phyloP scores from a whole-genome alignment of 2,888 invertebrate species.

The Polia nebulosa region DNA sequence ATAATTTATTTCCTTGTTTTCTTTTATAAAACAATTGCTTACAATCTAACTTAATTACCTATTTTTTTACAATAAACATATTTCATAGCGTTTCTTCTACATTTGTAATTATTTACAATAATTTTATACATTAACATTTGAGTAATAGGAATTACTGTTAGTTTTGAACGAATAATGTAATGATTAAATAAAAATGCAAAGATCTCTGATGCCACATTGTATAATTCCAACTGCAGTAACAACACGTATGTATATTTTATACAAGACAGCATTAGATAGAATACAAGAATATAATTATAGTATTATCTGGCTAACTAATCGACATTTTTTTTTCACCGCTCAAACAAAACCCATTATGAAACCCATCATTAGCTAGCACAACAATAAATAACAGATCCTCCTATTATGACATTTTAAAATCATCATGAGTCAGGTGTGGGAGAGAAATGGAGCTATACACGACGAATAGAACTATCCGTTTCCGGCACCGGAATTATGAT shows the following conservation, averaged over 20 bases:
- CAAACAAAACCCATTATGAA: slow-evolving; percentile 40
- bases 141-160: slow-evolving; percentile 53
- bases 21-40: slow-evolving; percentile 90
- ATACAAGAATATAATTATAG: slow-evolving; percentile 44
- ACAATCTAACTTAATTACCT: slow-evolving; percentile 78
- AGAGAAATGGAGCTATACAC: too few relatives aligned
- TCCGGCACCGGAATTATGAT: too few relatives aligned
- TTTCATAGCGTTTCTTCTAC: slow-evolving; percentile 83
- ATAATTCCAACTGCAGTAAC: slow-evolving; percentile 35
- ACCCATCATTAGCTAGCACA: slow-evolving; percentile 47
- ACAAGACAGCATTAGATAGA: slow-evolving; percentile 41
- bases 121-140: slow-evolving; percentile 75
- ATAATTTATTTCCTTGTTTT: slow-evolving; percentile 89
- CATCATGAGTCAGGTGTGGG: too few relatives aligned
- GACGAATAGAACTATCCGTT: too few relatives aligned
- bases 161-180: slow-evolving; percentile 32
- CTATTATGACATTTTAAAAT: too few relatives aligned
- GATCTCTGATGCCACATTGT: slow-evolving; percentile 36
- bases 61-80: slow-evolving; percentile 86
- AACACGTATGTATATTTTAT: slow-evolving; percentile 27
- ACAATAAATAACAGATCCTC: slow-evolving; percentile 64
- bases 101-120: slow-evolving; percentile 77
- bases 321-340: slow-evolving; percentile 11
- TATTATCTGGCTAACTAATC: slow-evolving; percentile 46
- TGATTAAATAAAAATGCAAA: slow-evolving; percentile 46